Conservation (phyloP, 2,113 vertebrate species). For the Entosphenus tridentatus region DNA sequence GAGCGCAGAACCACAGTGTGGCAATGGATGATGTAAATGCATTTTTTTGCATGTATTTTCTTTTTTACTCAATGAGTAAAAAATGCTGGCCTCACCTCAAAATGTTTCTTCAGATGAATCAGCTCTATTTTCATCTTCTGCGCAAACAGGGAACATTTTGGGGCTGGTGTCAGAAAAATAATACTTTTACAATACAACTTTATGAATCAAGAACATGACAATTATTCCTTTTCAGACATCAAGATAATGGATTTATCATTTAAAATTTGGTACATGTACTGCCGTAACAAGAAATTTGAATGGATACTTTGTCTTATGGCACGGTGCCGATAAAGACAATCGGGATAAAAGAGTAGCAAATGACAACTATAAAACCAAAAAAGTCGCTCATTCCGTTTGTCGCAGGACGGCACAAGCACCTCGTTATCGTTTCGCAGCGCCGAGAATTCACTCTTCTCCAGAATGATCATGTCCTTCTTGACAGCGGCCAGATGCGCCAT, state of each 20-base stretch:
- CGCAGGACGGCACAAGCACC: constrained; percentile 19
- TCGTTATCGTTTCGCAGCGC: constrained; percentile 64
- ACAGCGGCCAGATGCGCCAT: constrained; percentile 65
- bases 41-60: no score
- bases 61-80: not conserved
- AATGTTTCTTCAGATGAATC: constrained; percentile 43
- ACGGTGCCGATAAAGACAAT: not conserved
- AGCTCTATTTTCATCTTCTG: constrained; percentile 79
- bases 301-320: no score
- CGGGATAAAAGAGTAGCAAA: not conserved
- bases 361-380: not conserved
- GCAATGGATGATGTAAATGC: no score
- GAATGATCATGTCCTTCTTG: constrained; percentile 95
- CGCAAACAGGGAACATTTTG: constrained; percentile 10
- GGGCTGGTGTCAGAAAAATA: no score
- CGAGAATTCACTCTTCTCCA: constrained; percentile 93
- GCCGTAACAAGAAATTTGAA: no score
- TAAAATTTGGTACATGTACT: no score
- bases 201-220: no score
- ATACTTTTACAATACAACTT: no score
- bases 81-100: constrained; percentile 36
- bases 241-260: no score
- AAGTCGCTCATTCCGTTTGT: not conserved
- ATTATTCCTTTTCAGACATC: no score
- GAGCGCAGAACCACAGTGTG: no score